Evolutionary conservation across 2,888 invertebrate species (phyloP).

Genomic region (Malacosoma neustria): DNA sequence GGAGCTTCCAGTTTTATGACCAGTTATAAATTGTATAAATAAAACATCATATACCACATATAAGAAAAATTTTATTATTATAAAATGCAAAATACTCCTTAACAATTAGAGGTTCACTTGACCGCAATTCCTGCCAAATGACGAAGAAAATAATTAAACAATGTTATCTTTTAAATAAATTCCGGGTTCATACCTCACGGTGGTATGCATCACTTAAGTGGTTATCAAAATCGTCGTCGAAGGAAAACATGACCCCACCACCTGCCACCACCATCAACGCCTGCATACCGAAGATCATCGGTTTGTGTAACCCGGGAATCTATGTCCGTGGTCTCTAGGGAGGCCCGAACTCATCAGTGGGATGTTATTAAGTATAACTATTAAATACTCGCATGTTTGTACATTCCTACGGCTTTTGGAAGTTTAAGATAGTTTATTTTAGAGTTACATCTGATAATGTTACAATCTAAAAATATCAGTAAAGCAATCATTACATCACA

Average conservation of each 20-base stretch:
- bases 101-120: constrained; percentile 8
- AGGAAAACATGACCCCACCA: constrained; percentile 23
- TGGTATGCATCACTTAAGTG: background rate
- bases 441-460: background rate
- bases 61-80: constrained; percentile 70
- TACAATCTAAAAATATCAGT: background rate
- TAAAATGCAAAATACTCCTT: constrained; percentile 47
- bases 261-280: too few species aligned
- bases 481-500: background rate
- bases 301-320: too few species aligned
- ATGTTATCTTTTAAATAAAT: background rate
- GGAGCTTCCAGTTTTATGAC: too few species aligned
- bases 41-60: constrained; percentile 44
- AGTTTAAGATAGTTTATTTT: background rate
- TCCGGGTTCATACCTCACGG: background rate
- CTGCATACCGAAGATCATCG: too few species aligned
- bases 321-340: too few species aligned
- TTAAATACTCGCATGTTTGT: constrained; percentile 5
- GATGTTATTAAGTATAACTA: background rate
- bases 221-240: constrained; percentile 4
- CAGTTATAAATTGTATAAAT: too few species aligned
- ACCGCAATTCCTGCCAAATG: background rate
- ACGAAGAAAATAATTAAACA: constrained; percentile 20
- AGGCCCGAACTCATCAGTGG: too few species aligned
- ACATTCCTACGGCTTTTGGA: background rate